Percentiles rank a stretch among this genome's conserved stretches.
These are phyloP conservation scores for Mesorhabditis sp. DNA, from an alignment of 2,888 invertebrate species.

Conservation along the genomic window DNA sequence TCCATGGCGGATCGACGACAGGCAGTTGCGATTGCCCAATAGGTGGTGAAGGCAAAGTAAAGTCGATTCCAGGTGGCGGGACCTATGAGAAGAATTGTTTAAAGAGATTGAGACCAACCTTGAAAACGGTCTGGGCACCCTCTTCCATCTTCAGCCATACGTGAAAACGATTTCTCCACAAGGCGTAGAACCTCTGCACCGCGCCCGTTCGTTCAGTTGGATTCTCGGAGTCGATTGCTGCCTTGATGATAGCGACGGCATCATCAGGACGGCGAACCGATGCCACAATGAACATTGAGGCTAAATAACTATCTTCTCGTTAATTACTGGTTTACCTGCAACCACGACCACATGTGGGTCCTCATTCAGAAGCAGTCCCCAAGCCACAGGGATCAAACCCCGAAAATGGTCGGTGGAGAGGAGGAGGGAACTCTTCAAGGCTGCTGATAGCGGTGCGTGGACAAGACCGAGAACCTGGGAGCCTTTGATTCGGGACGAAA, in stretches of 20 bases:
- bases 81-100: constrained; percentile 60
- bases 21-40: constrained; percentile 76
- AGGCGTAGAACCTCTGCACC: constrained; percentile 75
- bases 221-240: constrained; percentile 79
- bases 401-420: constrained; percentile 67
- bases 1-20: constrained; percentile 88
- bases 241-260: constrained; percentile 82
- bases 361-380: constrained; percentile 89
- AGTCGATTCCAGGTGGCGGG: constrained; percentile 97
- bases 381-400: constrained; percentile 81
- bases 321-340: constrained; percentile 58
- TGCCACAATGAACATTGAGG: constrained; percentile 83
- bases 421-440: constrained; percentile 84
- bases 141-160: constrained; percentile 99
- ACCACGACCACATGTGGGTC: constrained; percentile 68
- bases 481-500: neutral
- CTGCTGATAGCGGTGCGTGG: constrained; percentile 79
- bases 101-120: constrained; percentile 64
- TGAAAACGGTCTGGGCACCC: constrained; percentile 87
- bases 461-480: constrained; percentile 67
- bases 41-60: constrained; percentile 95
- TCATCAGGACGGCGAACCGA: constrained; percentile 86
- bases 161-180: constrained; percentile 95
- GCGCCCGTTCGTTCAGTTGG: constrained; percentile 78
- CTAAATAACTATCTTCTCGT: constrained; percentile 63